Percentiles rank a stretch among this genome's conserved stretches.
These are phyloP conservation scores for Lycodopsis pacificus DNA, from an alignment of 2,797 vertebrate genomes.

Conservation along the genomic window DNA sequence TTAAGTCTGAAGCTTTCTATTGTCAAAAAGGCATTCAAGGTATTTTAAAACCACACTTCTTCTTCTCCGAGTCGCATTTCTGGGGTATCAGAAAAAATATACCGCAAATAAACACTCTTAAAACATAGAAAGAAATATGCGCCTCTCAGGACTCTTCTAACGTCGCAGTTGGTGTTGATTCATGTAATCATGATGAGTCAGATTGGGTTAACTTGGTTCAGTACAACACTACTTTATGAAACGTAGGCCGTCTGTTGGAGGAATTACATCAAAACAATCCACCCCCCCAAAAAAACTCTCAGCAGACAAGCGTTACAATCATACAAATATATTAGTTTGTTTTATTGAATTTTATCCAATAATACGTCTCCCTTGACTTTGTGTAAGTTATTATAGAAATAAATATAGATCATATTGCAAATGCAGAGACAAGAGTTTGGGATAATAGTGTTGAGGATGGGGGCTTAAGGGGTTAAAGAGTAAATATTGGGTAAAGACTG, in stretches of 20 bases:
- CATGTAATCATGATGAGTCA: neutral
- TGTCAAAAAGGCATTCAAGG: neutral
- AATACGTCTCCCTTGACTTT: conserved; percentile 84
- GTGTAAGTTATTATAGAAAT: conserved; percentile 88
- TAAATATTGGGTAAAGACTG: conserved; percentile 81
- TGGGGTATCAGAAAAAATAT: neutral
- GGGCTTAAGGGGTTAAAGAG: conserved; percentile 71
- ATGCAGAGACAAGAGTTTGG: conserved; percentile 82
- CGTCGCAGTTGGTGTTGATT: neutral
- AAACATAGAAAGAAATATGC: neutral
- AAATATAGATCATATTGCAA: conserved; percentile 88
- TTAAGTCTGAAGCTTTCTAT: no score
- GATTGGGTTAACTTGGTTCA: neutral
- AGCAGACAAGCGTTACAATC: conserved; percentile 82
- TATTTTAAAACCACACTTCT: neutral
- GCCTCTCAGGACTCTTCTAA: neutral
- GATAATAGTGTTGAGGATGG: conserved; percentile 63
- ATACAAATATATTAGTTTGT: conserved; percentile 92
- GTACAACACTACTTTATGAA: neutral
- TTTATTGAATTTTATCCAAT: conserved; percentile 90
- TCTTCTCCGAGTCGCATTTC: neutral
- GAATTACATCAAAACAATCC: conserved; percentile 11
- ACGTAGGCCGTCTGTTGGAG: neutral
- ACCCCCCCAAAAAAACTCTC: conserved; percentile 40
- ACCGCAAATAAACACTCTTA: neutral